Base-by-base conservation (phyloP, 2,113 vertebrate species). In the Callopanchax toddi region DNA sequence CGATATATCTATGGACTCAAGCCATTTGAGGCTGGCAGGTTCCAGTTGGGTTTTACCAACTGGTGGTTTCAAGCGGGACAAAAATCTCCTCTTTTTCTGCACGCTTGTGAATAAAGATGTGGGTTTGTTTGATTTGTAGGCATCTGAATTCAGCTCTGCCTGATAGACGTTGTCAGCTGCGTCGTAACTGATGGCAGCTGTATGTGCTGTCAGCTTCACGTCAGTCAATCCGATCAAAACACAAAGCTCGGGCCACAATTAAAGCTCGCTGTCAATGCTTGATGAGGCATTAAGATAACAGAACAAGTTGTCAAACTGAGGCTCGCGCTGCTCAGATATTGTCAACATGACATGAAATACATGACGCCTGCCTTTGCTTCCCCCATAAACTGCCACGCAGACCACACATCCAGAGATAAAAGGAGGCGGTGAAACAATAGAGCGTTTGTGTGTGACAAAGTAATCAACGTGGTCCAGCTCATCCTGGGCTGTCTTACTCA, bases 241-340 rank as follows among this genome's bases (percentile, higher is more conserved):
- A 79, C 64, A 51, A 49, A 53, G 80, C 74, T 43, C 17, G 46
- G 56, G 45, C 65, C 58, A 76, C 81, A 84, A 86, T 87, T 84
- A 86, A 69, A 57, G 61, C 79, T 45, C 12, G 76, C 74, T 83
- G 89, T 90, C 85, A 79, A 39, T 34, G 73, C 69, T 67, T 83
- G 84, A 88, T 81, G 87, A 87, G 68, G 73, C 82, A 74, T 78
- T 82, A 71, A 85, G 69, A 86, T 76, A 82, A 83, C 52, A 69
- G 82, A 83, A 68, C 50, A 20, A 71, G 63, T 65, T 87, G 87
- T 87, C 88, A 89, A 78, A 78, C 40, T 65, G 71, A 78, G 69
- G 79, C 80, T 53, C 21, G 32, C 60, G 54, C 78, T 29, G 74
- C 73, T 76, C 57, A 13, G 61, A 79, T 84, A 79, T 75, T 84